Evolutionary conservation across 2,113 vertebrate genomes (phyloP).

Genomic region (Python bivittatus): DNA sequence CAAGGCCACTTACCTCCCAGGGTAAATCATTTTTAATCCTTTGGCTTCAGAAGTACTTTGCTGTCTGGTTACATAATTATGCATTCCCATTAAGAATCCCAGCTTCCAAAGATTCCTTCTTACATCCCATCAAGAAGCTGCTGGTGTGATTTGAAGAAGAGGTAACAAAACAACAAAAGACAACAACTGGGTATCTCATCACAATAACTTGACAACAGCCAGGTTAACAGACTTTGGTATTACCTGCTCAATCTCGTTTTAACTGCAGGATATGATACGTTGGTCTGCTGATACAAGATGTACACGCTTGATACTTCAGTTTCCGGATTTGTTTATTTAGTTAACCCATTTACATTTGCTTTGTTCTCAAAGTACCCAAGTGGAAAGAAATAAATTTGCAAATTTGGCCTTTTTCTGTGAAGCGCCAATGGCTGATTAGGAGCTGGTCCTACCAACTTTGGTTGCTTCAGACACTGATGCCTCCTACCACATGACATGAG

Average conservation of each 20-base stretch:
- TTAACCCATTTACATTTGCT: no score
- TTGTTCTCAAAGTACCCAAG: neutral
- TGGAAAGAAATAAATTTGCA: neutral
- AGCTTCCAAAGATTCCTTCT: slow-evolving; percentile 35
- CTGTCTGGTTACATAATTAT: slow-evolving; percentile 54
- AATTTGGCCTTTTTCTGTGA: neutral
- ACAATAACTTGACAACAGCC: neutral
- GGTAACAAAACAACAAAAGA: slow-evolving; percentile 47
- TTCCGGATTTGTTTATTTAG: slow-evolving; percentile 12
- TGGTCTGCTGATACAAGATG: slow-evolving; percentile 22
- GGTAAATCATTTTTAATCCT: slow-evolving; percentile 65
- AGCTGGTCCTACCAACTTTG: neutral
- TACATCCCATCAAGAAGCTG: slow-evolving; percentile 44
- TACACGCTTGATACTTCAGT: neutral
- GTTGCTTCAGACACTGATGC: neutral
- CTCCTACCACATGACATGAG: no score
- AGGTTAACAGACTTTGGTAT: neutral
- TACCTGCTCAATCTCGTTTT: slow-evolving; percentile 25
- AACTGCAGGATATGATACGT: neutral
- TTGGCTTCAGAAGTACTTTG: slow-evolving; percentile 62
- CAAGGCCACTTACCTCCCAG: slow-evolving; percentile 45
- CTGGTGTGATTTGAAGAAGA: slow-evolving; percentile 42
- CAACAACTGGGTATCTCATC: slow-evolving; percentile 48
- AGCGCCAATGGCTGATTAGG: neutral
- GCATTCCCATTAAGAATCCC: slow-evolving; percentile 40